phyloP scores from a whole-genome alignment of 2,888 invertebrate species.

The Cryptus viduatorius region DNA sequence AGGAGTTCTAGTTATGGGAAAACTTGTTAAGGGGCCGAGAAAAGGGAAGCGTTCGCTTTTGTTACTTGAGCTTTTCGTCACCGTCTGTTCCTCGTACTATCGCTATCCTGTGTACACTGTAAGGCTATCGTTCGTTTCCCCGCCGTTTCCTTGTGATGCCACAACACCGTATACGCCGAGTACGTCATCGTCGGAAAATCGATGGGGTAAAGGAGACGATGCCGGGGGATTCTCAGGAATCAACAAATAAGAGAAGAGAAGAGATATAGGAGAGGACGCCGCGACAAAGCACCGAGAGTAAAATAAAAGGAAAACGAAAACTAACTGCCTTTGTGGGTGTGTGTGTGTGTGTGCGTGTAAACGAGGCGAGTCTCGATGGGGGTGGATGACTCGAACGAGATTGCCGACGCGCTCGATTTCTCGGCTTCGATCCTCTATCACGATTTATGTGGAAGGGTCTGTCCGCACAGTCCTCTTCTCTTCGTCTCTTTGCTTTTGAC shows the following conservation, averaged over 20 bases:
- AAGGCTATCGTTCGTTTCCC: neutral
- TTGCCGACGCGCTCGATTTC: constrained; percentile 47
- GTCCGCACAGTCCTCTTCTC: constrained; percentile 15
- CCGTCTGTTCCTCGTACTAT: neutral
- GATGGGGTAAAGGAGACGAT: constrained; percentile 12
- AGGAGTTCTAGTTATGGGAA: neutral
- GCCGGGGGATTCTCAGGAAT: constrained; percentile 40
- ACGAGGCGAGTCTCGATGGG: constrained; percentile 4
- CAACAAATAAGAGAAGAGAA: constrained; percentile 43
- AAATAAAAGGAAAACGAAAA: constrained; percentile 11
- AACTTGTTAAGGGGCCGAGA: neutral
- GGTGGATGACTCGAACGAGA: constrained; percentile 31
- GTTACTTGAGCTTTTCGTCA: constrained; percentile 1
- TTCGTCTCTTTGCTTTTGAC: neutral
- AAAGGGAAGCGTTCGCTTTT: neutral
- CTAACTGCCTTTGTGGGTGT: neutral
- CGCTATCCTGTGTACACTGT: neutral
- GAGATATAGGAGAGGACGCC: neutral
- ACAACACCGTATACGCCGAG: constrained; percentile 1
- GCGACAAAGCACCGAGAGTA: neutral
- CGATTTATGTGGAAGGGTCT: constrained; percentile 48
- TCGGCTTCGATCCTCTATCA: constrained; percentile 43
- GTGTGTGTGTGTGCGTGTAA: neutral
- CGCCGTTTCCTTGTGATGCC: neutral
- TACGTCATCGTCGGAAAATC: constrained; percentile 50